These are phyloP conservation scores for Cybosia mesomella DNA, from an alignment of 2,888 invertebrate species.

Conservation along the genomic window DNA sequence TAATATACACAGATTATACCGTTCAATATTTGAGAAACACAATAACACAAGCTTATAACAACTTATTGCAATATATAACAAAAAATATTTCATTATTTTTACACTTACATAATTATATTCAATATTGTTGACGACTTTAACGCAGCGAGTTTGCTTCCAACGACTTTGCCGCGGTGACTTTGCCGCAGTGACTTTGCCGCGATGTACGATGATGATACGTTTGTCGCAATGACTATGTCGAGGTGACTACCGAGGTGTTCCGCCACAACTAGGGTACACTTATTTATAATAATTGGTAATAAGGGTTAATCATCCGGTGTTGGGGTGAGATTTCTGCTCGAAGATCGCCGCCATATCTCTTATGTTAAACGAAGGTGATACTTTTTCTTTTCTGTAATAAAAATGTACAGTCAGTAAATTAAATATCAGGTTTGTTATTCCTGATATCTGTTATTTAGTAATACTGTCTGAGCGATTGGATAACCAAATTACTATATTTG, in stretches of 20 bases:
- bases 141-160: neutral
- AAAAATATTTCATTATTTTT: constrained; percentile 16
- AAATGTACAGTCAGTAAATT: constrained; percentile 10
- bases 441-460: neutral
- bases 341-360: constrained; percentile 94
- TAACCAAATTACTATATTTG: neutral
- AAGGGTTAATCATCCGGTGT: constrained; percentile 62
- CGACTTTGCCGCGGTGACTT: constrained; percentile 4
- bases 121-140: constrained; percentile 11
- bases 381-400: constrained; percentile 88
- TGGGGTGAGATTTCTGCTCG: constrained; percentile 89
- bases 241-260: neutral
- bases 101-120: constrained; percentile 5
- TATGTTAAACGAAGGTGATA: constrained; percentile 91
- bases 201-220: neutral
- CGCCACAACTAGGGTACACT: constrained; percentile 32
- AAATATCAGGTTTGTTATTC: neutral
- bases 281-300: constrained; percentile 21
- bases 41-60: constrained; percentile 40
- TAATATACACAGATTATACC: constrained; percentile 10
- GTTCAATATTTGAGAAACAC: constrained; percentile 6
- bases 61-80: constrained; percentile 41
- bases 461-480: too few relatives aligned
- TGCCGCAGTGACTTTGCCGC: neutral
- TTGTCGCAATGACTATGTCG: neutral